phyloP scores from a whole-genome alignment of 2,888 invertebrate genomes.

The Cataglyphis altisquamis region DNA sequence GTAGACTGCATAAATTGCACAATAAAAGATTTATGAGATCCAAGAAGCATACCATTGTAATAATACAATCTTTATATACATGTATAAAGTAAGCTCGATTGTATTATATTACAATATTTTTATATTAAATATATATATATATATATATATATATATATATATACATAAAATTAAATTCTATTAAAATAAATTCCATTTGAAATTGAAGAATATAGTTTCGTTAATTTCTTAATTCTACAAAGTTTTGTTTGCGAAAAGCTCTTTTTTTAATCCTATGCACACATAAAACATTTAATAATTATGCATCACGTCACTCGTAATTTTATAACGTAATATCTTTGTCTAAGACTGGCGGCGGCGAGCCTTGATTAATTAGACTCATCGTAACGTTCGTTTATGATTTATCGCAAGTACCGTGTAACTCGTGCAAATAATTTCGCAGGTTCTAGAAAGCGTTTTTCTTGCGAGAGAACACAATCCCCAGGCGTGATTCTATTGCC shows the following conservation, averaged over 20 bases:
- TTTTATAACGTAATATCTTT: slow-evolving; percentile 4
- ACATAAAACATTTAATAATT: background rate
- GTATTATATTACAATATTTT: slow-evolving; percentile 3
- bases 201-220: background rate
- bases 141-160: background rate
- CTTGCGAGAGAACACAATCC: background rate
- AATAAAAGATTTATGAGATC: background rate
- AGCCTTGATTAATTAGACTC: slow-evolving; percentile 17
- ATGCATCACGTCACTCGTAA: no score
- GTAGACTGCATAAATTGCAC: slow-evolving; percentile 14
- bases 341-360: background rate
- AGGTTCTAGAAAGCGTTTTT: slow-evolving; percentile 23
- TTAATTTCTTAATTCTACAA: no score
- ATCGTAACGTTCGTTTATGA: slow-evolving; percentile 25
- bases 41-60: background rate
- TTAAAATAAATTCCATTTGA: background rate
- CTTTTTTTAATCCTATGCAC: background rate
- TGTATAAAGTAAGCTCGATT: background rate
- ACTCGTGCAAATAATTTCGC: slow-evolving; percentile 29
- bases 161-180: background rate
- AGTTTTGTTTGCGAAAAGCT: no score
- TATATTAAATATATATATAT: background rate
- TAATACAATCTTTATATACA: background rate
- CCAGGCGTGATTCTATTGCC: slow-evolving; percentile 20
- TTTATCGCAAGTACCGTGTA: slow-evolving; percentile 36